Evolutionary conservation across 2,113 vertebrate species (phyloP), one percentile per base, ranked within the genome.

Genomic region (Callipepla californica): DNA sequence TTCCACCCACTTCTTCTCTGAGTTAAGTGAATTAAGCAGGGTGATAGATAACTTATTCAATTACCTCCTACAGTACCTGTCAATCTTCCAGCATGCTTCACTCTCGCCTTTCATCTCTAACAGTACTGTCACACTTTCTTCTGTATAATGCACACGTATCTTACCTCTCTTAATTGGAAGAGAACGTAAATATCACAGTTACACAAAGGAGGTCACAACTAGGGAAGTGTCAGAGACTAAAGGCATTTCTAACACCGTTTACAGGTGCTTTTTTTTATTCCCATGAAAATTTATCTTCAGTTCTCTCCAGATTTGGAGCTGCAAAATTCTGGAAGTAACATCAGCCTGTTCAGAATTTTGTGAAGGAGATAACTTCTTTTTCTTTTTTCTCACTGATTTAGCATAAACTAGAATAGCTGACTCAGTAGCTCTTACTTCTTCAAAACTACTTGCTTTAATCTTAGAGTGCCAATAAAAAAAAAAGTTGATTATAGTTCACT

Each of bases 401-500:
- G 19, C 34, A 69, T 65, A 67, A 73, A 77, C 65, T 50, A 6
- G 8, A 50, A 81, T 44, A 85, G 36, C 20, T 81, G 74, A 76
- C 22, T 44, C 18, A 81, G 13, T 65, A 73, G 17, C 19, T 93
- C 70, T 80, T 63, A 30, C n/a, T 50, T 85, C 73, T 85, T 74
- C n/a, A 80, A 48, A 70, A 85, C 26, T 77, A 78, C 22, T 63
- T 87, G 42, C 68, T 87, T 81, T 87, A 87, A 17, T 72, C 66
- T 90, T 74, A 63, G 50, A 65, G 20, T 75, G 58, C 58, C 79
- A 94, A 90, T 91, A 93, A 93, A 93, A 93, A 40, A 40, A 25
- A 0, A 85, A 77, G 61, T 74, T 96, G 95, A 96, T 95, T 94
- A 91, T 90, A 96, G 69, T 91, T 91, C 76, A 74, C 63, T 86